Evolutionary conservation across 2,888 invertebrate species (phyloP), one percentile per base, ranked within the genome.

Genomic region (Allacma fusca): DNA sequence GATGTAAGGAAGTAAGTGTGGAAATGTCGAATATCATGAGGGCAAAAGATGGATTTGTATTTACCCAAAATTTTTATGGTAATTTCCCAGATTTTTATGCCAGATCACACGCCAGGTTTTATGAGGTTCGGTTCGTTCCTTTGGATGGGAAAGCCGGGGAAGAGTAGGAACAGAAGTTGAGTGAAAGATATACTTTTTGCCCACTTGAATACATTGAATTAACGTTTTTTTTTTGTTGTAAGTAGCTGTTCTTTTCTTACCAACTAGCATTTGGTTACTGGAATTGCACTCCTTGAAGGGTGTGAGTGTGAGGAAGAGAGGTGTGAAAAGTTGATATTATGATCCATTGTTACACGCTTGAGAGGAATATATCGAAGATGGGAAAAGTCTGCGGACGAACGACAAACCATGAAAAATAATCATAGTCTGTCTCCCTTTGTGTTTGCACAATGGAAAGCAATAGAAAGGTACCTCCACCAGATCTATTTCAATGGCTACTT

Each of bases 81-180:
- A 50, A 50, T 50, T 50, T 50, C 50, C 16, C 59, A 29, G 72
- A 72, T 72, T 72, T 72, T 72, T 72, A 72, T 72, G 72, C 72
- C 59, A 50, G 72, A 59, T 72, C 72, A 72, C 70, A 70, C 72
- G 72, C 72, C 59, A 59, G 72, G 21, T 72, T 72, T 72, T 72
- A 72, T 59, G 26, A 71, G 23, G n/a, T 67, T 29, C 67, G 19
- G n/a, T 21, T 67, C 50, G 16, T 50, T 50, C n/a, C 40, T 19
- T 13, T 19, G 19, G 7, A 12, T 19, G 50, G 50, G 50, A 5
- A 12, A 1, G 1, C 19, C n/a, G 5, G 2, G 50, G 4, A 50
- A 50, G 2, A 50, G n/a, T n/a, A n/a, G n/a, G 34, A 34, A 9
- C 9, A 34, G 9, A 34, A 34, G 34, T 34, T 34, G 34, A 34